Base-by-base conservation (phyloP, 2,797 vertebrate species). In the Falco columbarius region DNA sequence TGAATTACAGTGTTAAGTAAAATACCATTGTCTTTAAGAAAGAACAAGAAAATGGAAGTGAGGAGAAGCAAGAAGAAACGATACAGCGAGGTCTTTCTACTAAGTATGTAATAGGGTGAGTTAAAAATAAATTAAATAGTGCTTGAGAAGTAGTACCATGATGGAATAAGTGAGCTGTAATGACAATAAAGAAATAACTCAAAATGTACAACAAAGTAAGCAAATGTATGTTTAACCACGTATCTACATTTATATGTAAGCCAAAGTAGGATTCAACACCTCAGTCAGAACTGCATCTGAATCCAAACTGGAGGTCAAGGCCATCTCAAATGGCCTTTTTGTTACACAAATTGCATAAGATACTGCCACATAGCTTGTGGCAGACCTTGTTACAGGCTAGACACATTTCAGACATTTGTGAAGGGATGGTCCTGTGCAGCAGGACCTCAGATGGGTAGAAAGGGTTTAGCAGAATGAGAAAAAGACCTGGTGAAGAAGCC, bases 141-240 rank as follows among this genome's bases (percentile, higher is more conserved):
- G 42, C 14, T 56, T 61, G 40, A 86, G 21, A 85, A 72, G 38
- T n/a, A 66, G 12, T 27, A 58, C 3, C 16, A 46, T 22, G 16
- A 61, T 10, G 8, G 8, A 93, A 3, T n/a, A 63, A 67, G 6
- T 51, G 8, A 84, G 16, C 6, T 68, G 10, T 27, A 87, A 44
- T 49, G 20, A 55, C 23, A 67, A 14, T 75, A 65, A 4, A 47
- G 4, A 65, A 89, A 29, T 30, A 38, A 42, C 7, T 23, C 40
- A 52, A 76, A 56, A 38, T 11, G 15, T 74, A 24, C 10, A 59
- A 47, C 6, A 52, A 63, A 70, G 46, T 27, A 68, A 82, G 14
- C 1, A 74, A 66, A 18, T 7, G 11, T 5, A 42, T 0, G 0
- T 75, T 90, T 44, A 79, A 59, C 9, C 13, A 62, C 0, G 0